Base-by-base conservation (phyloP, 2,113 vertebrate species). In the Nothocercus nigrocapillus region DNA sequence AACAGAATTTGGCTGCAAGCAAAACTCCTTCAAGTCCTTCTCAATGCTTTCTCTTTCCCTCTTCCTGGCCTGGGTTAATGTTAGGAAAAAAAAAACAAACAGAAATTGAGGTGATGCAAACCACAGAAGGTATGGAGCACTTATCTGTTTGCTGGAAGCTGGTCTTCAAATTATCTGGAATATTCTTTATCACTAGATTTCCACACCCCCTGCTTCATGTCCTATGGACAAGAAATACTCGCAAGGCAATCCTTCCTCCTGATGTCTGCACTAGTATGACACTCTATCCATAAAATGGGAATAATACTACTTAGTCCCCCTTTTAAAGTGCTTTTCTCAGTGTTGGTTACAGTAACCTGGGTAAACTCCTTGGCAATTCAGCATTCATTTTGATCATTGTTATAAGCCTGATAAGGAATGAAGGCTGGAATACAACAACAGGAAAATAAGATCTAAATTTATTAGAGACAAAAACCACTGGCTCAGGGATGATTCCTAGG, bases 371-470 rank as follows among this genome's bases (percentile, higher is more conserved):
- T 85, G 86, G 86, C 83, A 95, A 94, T 94, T 90, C 70, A 92
- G n/a, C 70, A 66, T 73, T 85, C 74, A 91, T 96, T 95, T 91
- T 95, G 78, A 45, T 89, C 93, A 82, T 40, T 82, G 27, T 78
- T 88, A 64, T 84, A 95, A 84, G 58, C n/a, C 66, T 93, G 88
- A 66, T 82, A 92, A 82, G 78, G 90, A 84, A 88, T 73, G 90
- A 89, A 94, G 81, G 54, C 28, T 89, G 77, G 89, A 92, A 87
- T 62, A 82, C 59, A 87, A 62, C 81, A 90, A 72, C 66, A 82
- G 90, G 67, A 95, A 93, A 84, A 90, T 79, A 80, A 5, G 36
- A 11, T 62, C 86, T 92, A 92, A 95, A 92, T 92, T 94, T 95
- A 86, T 82, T 61, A 69, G 63, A 89, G 62, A 90, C n/a, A 90